These are phyloP conservation scores for Pavo muticus DNA, from an alignment of 2,113 vertebrate species.

Conservation along the genomic window DNA sequence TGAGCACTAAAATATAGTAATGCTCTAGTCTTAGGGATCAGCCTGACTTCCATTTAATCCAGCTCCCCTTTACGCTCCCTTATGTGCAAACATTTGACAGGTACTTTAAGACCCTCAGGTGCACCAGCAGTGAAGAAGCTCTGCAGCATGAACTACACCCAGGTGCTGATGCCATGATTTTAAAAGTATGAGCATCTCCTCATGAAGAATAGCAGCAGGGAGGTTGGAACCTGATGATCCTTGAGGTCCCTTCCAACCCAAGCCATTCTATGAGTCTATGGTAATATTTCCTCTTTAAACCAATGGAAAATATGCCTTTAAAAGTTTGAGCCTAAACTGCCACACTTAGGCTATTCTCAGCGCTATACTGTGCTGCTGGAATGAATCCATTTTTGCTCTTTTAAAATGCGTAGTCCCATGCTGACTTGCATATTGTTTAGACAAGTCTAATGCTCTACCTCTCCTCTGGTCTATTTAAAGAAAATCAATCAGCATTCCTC, in stretches of 20 bases:
- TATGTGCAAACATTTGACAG: background rate
- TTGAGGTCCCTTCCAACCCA: too few relatives aligned
- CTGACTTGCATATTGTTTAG: slow-evolving; percentile 62
- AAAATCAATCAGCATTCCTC: slow-evolving; percentile 64
- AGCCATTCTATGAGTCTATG: too few relatives aligned
- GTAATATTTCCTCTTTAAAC: background rate
- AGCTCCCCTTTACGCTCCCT: background rate
- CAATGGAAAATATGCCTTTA: background rate
- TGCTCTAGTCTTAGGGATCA: background rate
- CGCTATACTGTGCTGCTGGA: background rate
- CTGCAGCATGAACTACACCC: background rate
- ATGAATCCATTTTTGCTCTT: slow-evolving; percentile 28
- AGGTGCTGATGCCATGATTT: background rate
- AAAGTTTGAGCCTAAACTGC: background rate
- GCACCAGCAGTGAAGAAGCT: background rate
- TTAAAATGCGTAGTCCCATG: background rate
- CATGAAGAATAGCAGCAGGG: background rate
- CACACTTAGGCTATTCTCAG: background rate
- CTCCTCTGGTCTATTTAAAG: slow-evolving; percentile 51
- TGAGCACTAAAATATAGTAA: background rate
- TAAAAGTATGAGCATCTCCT: background rate
- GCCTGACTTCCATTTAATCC: background rate
- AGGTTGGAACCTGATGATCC: too few relatives aligned
- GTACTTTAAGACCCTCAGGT: background rate
- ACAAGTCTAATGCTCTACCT: slow-evolving; percentile 39